Evolutionary conservation across 1,140 invertebrate genomes (phyloP).

Genomic region (Copidosoma floridanum): DNA sequence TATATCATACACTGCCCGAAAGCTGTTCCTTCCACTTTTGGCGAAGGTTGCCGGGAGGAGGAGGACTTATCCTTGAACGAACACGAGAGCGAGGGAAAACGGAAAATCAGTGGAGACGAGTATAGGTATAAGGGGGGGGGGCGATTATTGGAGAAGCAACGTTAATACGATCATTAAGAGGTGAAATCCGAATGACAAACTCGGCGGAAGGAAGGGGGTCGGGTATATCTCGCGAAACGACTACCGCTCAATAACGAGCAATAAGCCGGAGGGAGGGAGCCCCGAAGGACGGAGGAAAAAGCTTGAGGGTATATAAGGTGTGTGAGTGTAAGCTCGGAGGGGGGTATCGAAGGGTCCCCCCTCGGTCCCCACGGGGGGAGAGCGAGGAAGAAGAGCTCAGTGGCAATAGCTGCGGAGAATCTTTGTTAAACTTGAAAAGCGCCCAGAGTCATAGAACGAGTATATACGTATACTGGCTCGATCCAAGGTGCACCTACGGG

Average conservation of each 20-base stretch:
- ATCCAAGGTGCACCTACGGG: too few species aligned
- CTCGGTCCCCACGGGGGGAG: not conserved
- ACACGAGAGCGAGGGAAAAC: too few species aligned
- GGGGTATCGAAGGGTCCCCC: not conserved
- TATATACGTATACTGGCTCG: too few species aligned
- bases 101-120: slow-evolving; percentile 14
- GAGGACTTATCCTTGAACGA: too few species aligned
- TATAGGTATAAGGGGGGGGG: too few species aligned
- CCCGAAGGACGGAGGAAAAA: not conserved
- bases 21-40: too few species aligned
- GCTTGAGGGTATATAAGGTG: not conserved
- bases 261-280: slow-evolving; percentile 5
- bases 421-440: slow-evolving; percentile 18
- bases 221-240: not conserved
- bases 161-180: slow-evolving; percentile 21
- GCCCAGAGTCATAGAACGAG: not conserved
- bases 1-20: too few species aligned
- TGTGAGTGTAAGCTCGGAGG: not conserved
- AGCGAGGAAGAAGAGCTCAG: slow-evolving; percentile 13
- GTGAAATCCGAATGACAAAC: slow-evolving; percentile 19
- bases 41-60: too few species aligned
- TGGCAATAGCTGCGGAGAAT: too few species aligned
- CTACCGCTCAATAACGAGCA: slow-evolving; percentile 24
- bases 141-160: not conserved
- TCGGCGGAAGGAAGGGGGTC: not conserved